Evolutionary conservation across 2,888 invertebrate genomes (phyloP), one percentile per base, ranked within the genome.

Genomic region (Silvanus unidentatus): DNA sequence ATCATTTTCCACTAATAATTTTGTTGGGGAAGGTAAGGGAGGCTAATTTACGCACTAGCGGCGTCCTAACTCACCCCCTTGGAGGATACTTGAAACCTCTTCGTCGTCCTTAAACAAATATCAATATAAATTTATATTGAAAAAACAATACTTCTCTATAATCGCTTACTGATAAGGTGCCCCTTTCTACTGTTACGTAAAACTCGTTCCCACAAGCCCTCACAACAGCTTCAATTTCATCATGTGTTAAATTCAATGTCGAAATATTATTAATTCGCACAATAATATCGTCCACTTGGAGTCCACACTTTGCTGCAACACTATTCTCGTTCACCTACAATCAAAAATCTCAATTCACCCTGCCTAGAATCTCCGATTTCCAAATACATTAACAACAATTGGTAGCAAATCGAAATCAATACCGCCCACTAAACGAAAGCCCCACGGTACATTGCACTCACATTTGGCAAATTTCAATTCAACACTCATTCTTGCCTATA

Each of bases 211-310:
- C 86, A 16, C 86, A 82, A 42, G 78, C 73, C 39, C 80, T 73
- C 49, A 94, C 82, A 44, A 81, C 75, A 53, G 84, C 81, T 65
- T 88, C 86, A 1, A 89, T 89, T 57, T 84, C 82, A 34, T 84
- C 82, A 64, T 92, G 93, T 8, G 84, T 78, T 69, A 92, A 73
- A 34, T 77, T 75, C 41, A 78, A 76, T 6, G 88, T 79, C 38
- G 81, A 75, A 29, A 75, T 73, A 47, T 84, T 84, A 65, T 88
- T 87, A 54, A 96, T 82, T 53, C 81, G 78, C 29, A 88, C 76
- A 52, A 97, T 78, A 29, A 85, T 76, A 73, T 97, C 96, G n/a
- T 92, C 93, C 10, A 86, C 80, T 63, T 80, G 77, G 15, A 97
- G 73, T 1, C 94, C 95, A 47, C 84, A 84, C 54, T 80, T 74